Conservation (phyloP, 1,140 invertebrate genomes). For the Heliconius nattereri region DNA sequence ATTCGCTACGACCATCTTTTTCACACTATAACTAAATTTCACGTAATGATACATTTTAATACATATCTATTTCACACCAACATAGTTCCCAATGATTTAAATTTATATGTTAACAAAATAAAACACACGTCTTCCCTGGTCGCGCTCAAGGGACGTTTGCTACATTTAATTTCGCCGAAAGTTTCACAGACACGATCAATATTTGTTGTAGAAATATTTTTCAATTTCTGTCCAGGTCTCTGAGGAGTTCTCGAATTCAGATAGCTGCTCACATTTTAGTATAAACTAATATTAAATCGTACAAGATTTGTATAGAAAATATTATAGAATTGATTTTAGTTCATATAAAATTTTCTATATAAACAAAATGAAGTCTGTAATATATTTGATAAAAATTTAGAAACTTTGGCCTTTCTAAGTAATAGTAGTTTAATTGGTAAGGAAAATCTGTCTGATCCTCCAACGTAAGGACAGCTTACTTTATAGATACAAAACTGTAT, state of each 20-base stretch:
- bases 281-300: constrained; percentile 6
- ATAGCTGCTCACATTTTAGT: background rate
- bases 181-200: constrained; percentile 17
- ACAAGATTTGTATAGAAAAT: background rate
- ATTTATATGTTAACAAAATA: background rate
- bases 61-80: too few species aligned
- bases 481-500: too few species aligned
- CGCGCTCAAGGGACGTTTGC: background rate
- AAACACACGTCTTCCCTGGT: background rate
- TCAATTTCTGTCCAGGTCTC: constrained; percentile 15
- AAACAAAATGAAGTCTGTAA: too few species aligned
- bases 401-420: too few species aligned
- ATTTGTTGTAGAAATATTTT: constrained; percentile 17
- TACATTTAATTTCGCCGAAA: constrained; percentile 4
- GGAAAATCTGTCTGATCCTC: too few species aligned
- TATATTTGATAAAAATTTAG: too few species aligned
- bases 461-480: too few species aligned
- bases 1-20: too few species aligned
- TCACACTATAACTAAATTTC: too few species aligned
- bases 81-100: background rate
- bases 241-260: background rate
- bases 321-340: background rate
- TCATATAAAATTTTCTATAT: background rate
- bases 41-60: too few species aligned
- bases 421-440: too few species aligned